Percentiles rank a stretch among this genome's conserved stretches.
phyloP scores from a whole-genome alignment of 2,113 vertebrate species.

The Anguilla rostrata region DNA sequence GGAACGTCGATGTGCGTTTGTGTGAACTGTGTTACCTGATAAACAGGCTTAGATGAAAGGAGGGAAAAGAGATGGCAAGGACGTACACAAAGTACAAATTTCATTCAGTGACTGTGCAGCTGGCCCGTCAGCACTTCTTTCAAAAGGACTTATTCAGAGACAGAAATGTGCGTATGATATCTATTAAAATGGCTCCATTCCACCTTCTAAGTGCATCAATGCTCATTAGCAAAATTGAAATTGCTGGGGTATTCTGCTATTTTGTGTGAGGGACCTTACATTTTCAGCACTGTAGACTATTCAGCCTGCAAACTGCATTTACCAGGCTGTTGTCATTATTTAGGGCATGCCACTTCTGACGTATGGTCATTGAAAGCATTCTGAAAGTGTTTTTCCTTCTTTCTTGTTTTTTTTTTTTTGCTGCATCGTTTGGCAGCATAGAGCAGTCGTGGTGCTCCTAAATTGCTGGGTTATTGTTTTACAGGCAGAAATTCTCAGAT shows the following conservation, averaged over 20 bases:
- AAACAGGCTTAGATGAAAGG: conserved; percentile 23
- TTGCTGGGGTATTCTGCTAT: neutral
- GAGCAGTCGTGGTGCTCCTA: conserved; percentile 57
- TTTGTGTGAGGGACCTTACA: conserved; percentile 39
- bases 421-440: conserved; percentile 48
- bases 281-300: conserved; percentile 43
- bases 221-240: conserved; percentile 34
- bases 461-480: conserved; percentile 68
- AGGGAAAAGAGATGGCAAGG: neutral
- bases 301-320: conserved; percentile 5
- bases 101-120: neutral
- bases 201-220: neutral
- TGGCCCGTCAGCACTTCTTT: neutral
- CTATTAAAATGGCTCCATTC: neutral
- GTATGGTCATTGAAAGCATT: conserved; percentile 33
- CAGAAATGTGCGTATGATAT: neutral
- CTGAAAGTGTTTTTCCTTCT: conserved; percentile 32
- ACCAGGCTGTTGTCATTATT: conserved; percentile 20
- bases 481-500: conserved; percentile 62
- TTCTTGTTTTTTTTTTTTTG: conserved; percentile 15
- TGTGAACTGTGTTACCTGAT: conserved; percentile 42
- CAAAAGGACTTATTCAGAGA: neutral
- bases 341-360: neutral
- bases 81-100: neutral
- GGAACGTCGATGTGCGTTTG: conserved; percentile 44